Evolutionary conservation across 2,888 invertebrate species (phyloP).

Genomic region (Scaptomyza cyrtandrae): DNA sequence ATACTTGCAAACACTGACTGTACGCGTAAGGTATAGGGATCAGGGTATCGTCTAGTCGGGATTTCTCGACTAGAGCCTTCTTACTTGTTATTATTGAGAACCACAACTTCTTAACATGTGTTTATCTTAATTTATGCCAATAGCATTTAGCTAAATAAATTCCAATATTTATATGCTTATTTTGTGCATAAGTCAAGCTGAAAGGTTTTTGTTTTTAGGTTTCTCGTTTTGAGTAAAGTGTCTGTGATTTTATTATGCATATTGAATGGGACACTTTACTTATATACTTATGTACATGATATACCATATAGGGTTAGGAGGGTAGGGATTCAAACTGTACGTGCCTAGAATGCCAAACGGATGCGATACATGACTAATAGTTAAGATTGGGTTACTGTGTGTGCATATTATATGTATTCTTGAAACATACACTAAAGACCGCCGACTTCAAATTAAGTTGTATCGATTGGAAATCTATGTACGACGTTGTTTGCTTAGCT

Average conservation of each 20-base stretch:
- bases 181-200: slow-evolving; percentile 50
- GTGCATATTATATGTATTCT: slow-evolving; percentile 12
- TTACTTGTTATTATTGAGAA: neutral
- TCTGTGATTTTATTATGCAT: slow-evolving; percentile 52
- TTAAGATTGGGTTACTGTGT: slow-evolving; percentile 16
- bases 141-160: slow-evolving; percentile 45
- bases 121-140: slow-evolving; percentile 38
- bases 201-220: slow-evolving; percentile 37
- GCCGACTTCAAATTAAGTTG: slow-evolving; percentile 13
- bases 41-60: too few species aligned
- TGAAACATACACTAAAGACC: slow-evolving; percentile 12
- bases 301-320: slow-evolving; percentile 24
- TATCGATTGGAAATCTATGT: neutral
- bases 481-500: slow-evolving; percentile 6
- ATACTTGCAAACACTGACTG: too few species aligned
- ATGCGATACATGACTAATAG: slow-evolving; percentile 36
- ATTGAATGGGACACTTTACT: slow-evolving; percentile 39
- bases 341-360: slow-evolving; percentile 43
- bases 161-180: slow-evolving; percentile 57
- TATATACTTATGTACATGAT: slow-evolving; percentile 7
- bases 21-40: too few species aligned
- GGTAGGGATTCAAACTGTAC: slow-evolving; percentile 21
- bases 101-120: slow-evolving; percentile 7
- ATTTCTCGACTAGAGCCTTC: too few species aligned
- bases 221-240: slow-evolving; percentile 6